phyloP scores from a whole-genome alignment of 2,113 vertebrate genomes.

The Capricornis sumatraensis region DNA sequence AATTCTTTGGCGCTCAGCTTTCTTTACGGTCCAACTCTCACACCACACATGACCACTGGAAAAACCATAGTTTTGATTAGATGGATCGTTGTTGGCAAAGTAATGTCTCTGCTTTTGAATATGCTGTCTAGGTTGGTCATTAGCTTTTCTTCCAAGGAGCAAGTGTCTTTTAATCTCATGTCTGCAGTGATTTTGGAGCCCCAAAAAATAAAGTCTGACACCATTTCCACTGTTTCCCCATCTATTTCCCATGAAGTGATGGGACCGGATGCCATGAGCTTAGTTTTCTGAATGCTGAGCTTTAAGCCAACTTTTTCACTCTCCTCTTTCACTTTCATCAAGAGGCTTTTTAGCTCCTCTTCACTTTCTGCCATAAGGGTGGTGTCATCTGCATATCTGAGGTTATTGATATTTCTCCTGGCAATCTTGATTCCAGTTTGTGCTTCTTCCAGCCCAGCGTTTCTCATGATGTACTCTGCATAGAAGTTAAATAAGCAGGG shows the following conservation, averaged over 20 bases:
- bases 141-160: background rate
- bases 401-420: background rate
- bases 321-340: background rate
- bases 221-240: background rate
- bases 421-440: background rate
- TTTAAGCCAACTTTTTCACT: background rate
- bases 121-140: background rate
- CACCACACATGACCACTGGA: background rate
- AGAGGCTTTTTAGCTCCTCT: background rate
- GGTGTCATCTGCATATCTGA: background rate
- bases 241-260: background rate
- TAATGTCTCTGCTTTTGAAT: background rate
- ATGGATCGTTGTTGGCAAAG: background rate
- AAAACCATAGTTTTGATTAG: background rate
- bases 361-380: background rate
- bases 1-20: background rate
- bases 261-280: background rate
- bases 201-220: background rate
- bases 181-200: background rate
- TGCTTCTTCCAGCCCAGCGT: accelerated
- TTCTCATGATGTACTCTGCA: background rate
- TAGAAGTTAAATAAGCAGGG: background rate
- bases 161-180: background rate
- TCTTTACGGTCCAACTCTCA: background rate
- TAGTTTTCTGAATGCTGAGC: background rate